phyloP scores from a whole-genome alignment of 2,797 vertebrate species.

The Sebastes minor region DNA sequence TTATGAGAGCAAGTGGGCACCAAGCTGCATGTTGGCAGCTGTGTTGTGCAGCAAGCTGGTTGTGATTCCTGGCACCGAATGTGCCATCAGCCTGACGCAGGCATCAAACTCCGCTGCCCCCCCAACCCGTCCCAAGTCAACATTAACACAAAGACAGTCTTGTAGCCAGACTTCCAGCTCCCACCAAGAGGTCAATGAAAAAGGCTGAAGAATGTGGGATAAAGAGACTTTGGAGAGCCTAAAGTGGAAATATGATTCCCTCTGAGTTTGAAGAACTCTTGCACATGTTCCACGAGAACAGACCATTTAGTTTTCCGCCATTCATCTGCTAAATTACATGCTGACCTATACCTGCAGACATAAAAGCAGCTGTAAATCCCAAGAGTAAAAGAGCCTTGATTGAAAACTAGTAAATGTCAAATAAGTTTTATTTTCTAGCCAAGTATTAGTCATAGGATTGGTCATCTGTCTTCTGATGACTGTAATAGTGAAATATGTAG shows the following conservation, averaged over 20 bases:
- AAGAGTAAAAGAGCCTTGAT: neutral
- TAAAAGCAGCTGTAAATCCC: neutral
- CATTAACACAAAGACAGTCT: constrained; percentile 27
- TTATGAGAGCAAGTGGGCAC: constrained; percentile 31
- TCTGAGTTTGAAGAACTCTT: neutral
- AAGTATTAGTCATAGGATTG: neutral
- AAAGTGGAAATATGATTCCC: neutral
- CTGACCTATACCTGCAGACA: neutral
- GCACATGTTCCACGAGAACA: neutral
- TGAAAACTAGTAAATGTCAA: neutral
- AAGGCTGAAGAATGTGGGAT: neutral
- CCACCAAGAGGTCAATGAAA: neutral
- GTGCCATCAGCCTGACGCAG: constrained; percentile 26
- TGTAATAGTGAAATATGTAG: neutral
- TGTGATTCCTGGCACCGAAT: constrained; percentile 52
- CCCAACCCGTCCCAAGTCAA: neutral
- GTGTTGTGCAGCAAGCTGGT: constrained; percentile 41
- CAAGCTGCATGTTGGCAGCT: constrained; percentile 51
- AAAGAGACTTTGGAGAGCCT: neutral
- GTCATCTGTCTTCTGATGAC: neutral
- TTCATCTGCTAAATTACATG: neutral
- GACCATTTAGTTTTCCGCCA: neutral
- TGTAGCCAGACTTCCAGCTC: constrained; percentile 3
- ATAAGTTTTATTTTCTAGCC: neutral
- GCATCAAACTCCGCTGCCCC: constrained; percentile 27